Evolutionary conservation across 2,797 vertebrate species (phyloP), one percentile per base, ranked within the genome.

Genomic region (Molossus alvarezi): DNA sequence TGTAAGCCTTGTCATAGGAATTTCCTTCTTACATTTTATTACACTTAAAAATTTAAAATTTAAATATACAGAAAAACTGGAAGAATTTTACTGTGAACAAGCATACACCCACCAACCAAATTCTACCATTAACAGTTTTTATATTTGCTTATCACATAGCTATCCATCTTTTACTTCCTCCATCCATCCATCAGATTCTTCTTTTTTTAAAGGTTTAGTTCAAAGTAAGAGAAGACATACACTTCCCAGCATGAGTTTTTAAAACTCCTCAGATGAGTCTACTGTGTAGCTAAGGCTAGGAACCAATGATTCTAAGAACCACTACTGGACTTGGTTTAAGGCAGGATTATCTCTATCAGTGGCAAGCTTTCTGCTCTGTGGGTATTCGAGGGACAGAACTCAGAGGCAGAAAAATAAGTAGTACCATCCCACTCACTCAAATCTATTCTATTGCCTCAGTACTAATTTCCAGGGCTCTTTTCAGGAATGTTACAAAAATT

Each of bases 401-500:
- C 53, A 57, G 2, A 87, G 33, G n/a, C 5, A 73, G 21, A 41
- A n/a, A 79, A 15, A 53, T 9, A 91, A 58, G 29, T 53, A 76
- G 15, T 33, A 57, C 60, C 37, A 33, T 62, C 29, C 62, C 23
- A 79, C 18, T 77, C 17, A 41, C 57, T 41, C 58, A 64, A 33
- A 11, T 87, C 64, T n/a, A 72, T 55, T 64, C 25, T 48, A 27
- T 23, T 64, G 77, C 51, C 62, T 57, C 9, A 29, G n/a, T 76
- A 29, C 7, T 48, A 91, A 37, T 58, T 72, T 93, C 64, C 60
- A 91, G 48, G 69, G 18, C 67, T 88, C 53, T 85, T 90, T 84
- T 87, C 62, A 93, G 51, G 29, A 94, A 65, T 64, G 64, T 67
- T 95, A 65, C 7, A 79, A 79, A 93, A 86, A 93, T n/a, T 62